phyloP scores from a whole-genome alignment of 2,888 invertebrate species.

The Lagria hirta region DNA sequence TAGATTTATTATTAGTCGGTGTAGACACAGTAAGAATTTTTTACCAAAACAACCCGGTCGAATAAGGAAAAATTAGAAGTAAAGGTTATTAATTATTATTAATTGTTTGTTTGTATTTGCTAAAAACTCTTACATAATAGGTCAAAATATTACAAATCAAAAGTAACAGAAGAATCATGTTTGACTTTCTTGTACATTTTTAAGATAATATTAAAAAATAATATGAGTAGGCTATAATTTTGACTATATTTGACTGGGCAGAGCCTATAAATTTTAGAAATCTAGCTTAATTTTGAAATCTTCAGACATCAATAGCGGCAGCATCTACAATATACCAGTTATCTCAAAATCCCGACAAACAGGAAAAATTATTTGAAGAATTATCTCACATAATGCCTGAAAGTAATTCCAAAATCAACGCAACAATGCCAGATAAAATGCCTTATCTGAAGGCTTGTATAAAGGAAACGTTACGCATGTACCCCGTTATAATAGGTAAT shows the following conservation, averaged over 20 bases:
- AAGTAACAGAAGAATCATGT: too few relatives aligned
- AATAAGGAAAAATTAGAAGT: conserved; percentile 3
- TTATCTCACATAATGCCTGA: conserved; percentile 60
- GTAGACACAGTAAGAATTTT: conserved; percentile 67
- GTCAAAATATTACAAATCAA: too few relatives aligned
- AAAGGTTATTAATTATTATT: conserved; percentile 6
- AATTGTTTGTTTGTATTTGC: conserved; percentile 8
- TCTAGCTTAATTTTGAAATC: too few relatives aligned
- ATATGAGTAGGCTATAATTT: too few relatives aligned
- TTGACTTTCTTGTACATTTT: too few relatives aligned
- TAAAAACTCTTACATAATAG: too few relatives aligned
- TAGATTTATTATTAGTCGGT: conserved; percentile 78
- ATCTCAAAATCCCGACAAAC: conserved; percentile 69
- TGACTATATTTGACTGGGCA: too few relatives aligned
- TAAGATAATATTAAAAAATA: too few relatives aligned
- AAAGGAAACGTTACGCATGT: conserved; percentile 78
- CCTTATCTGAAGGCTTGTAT: conserved; percentile 75
- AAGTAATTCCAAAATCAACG: conserved; percentile 59
- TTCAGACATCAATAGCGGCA: conserved; percentile 71
- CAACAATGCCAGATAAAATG: conserved; percentile 64
- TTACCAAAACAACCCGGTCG: background rate
- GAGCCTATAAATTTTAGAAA: too few relatives aligned
- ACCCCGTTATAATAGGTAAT: conserved; percentile 80
- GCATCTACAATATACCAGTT: conserved; percentile 75
- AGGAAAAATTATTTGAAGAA: conserved; percentile 66